Conservation (phyloP, 2,113 vertebrate species). For the Tupaia tana region DNA sequence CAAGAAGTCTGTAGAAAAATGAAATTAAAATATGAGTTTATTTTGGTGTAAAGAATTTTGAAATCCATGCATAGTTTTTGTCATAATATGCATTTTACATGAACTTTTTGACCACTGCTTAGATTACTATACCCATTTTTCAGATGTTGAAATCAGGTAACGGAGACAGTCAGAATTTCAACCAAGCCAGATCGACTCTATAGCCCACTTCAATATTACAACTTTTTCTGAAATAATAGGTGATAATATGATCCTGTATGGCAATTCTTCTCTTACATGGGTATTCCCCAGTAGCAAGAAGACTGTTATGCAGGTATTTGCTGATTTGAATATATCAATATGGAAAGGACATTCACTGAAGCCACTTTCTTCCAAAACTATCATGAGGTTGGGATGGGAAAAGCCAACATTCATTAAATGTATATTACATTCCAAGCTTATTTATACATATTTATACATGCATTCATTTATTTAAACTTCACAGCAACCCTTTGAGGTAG, state of each 20-base stretch:
- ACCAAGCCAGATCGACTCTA: neutral
- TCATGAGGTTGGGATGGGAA: neutral
- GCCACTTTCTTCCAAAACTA: neutral
- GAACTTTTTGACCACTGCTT: no score
- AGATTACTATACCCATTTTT: neutral
- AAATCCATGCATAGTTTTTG: no score
- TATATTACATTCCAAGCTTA: neutral
- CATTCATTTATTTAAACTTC: neutral
- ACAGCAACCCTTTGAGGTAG: neutral
- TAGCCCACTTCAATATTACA: neutral
- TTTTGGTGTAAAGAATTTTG: no score
- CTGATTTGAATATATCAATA: neutral
- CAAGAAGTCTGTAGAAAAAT: no score
- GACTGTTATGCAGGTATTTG: neutral
- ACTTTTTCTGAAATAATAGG: neutral
- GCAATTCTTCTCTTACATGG: neutral
- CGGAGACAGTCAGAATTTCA: neutral
- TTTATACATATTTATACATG: neutral
- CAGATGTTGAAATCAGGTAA: neutral
- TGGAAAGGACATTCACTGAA: neutral
- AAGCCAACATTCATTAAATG: neutral
- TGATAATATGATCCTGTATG: rapidly evolving
- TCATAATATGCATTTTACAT: no score
- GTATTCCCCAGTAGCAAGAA: neutral
- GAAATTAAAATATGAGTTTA: no score